Evolutionary conservation across 2,888 invertebrate species (phyloP), one percentile per base, ranked within the genome.

Genomic region (Eilema caniola): DNA sequence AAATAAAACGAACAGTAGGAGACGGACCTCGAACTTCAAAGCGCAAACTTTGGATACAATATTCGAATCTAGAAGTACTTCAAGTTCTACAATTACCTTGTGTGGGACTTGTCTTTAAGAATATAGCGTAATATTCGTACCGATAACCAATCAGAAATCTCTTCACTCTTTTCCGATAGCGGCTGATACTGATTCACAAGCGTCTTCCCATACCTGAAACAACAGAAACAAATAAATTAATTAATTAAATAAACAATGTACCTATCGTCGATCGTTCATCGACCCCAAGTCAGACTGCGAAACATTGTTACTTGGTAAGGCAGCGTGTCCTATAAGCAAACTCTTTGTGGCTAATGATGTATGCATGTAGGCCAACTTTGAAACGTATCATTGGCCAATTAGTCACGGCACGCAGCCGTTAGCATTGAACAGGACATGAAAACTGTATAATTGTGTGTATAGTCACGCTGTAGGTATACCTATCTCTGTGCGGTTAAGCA

Each of bases 221-320:
- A 59, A 69, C 14, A 31, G 23, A 62, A 68, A 68, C 57, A 57
- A 33, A 14, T n/a, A 24, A 25, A 68, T 63, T 63, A 56, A 68
- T 59, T n/a, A n/a, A n/a, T n/a, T n/a, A n/a, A 31, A 65, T 76
- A 78, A 77, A 80, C 74, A 82, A 74, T 72, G 66, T 65, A 65
- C 64, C 28, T 65, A 70, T 23, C 62, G 10, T 47, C 70, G 76
- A 75, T 76, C 78, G 80, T 78, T 37, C 73, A 70, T 63, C 62
- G 82, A 76, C 82, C 81, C 77, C 76, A 70, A 41, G 66, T 67
- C 78, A 75, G 66, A 69, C 69, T 11, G 74, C 68, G 59, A 71
- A 47, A 67, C 67, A 80, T 75, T 71, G 67, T 72, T 68, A 65
- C 63, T 33, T 31, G 47, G 47, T 64, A 37, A 41, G 33, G 41